Percentiles rank a stretch among this genome's conserved stretches.
Conservation (phyloP, 2,797 vertebrate species). For the Bradypodion pumilum region DNA sequence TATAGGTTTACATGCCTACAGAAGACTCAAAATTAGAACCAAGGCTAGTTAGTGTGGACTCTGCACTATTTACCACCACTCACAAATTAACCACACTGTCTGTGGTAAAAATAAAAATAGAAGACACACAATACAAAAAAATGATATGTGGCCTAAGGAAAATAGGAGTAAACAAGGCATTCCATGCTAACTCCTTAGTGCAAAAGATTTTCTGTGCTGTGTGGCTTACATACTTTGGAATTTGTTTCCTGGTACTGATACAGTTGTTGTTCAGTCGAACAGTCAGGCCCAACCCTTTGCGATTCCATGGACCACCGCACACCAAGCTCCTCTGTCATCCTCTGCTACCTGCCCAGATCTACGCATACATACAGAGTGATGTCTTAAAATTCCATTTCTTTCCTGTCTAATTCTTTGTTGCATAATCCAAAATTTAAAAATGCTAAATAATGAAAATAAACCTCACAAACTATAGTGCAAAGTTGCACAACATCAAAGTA, state of each 20-base stretch:
- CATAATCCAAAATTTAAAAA: constrained; percentile 58
- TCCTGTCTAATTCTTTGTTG: not conserved
- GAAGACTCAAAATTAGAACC: too few species aligned
- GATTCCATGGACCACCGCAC: too few species aligned
- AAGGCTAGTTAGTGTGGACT: not conserved
- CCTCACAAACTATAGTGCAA: constrained; percentile 51
- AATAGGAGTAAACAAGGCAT: not conserved
- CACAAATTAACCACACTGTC: not conserved
- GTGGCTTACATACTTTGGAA: not conserved
- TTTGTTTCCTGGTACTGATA: constrained; percentile 11
- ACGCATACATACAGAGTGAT: not conserved
- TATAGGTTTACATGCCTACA: too few species aligned
- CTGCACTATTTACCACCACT: not conserved
- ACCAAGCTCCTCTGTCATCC: too few species aligned
- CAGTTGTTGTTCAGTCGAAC: too few species aligned
- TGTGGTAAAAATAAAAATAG: not conserved
- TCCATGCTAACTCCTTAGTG: not conserved
- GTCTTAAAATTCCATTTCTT: constrained; percentile 37
- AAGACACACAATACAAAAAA: too few species aligned
- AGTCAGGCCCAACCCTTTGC: too few species aligned
- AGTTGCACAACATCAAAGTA: constrained; percentile 47
- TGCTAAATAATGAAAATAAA: constrained; percentile 38
- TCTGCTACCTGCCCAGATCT: too few species aligned
- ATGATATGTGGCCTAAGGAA: not conserved
- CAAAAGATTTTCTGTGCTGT: not conserved